phyloP scores from a whole-genome alignment of 2,113 vertebrate genomes.

The Eudorcas thomsonii region DNA sequence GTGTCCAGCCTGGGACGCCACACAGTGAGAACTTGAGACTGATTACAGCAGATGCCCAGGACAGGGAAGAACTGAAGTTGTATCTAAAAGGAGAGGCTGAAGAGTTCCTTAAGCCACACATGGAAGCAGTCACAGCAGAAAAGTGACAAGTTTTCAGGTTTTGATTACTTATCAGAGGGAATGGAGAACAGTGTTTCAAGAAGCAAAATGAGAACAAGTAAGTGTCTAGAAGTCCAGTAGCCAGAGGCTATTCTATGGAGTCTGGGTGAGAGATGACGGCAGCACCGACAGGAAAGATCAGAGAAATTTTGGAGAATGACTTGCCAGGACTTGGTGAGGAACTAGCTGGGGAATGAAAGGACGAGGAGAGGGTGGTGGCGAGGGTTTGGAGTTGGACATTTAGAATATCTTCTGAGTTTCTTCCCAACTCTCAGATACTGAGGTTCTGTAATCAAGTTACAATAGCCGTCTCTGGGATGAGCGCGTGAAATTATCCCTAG shows the following conservation, averaged over 20 bases:
- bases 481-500: neutral
- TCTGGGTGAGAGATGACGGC: neutral
- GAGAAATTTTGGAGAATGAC: neutral
- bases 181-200: neutral
- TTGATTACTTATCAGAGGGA: neutral
- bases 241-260: neutral
- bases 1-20: neutral
- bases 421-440: neutral
- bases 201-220: neutral
- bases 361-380: accelerated
- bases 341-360: neutral
- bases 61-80: neutral
- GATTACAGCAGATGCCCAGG: neutral
- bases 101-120: neutral
- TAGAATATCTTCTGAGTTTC: neutral
- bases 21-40: neutral
- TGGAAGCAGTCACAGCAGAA: neutral
- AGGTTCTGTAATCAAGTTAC: neutral
- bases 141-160: neutral
- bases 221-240: neutral
- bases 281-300: neutral
- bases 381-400: neutral
- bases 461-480: neutral
- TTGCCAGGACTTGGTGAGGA: neutral
- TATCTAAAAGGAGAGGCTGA: neutral